Percentiles rank a stretch among this genome's conserved stretches.
Conservation (phyloP, 53 echinoderm and acorn worm species). For the Astropecten irregularis region DNA sequence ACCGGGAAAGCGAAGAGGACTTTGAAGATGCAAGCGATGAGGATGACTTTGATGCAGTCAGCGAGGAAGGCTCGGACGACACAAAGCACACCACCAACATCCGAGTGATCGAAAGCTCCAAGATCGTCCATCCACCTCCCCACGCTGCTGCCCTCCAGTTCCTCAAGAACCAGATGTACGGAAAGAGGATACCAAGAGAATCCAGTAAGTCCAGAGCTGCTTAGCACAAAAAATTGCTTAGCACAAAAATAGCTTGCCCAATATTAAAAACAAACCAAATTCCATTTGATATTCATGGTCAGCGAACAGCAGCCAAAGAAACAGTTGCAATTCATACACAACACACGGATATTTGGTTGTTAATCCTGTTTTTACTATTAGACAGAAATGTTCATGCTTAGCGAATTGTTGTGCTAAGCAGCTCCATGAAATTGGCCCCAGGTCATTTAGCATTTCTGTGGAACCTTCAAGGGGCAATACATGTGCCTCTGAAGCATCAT, state of each 20-base stretch:
- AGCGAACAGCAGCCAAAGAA: neutral
- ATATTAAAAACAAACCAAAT: too few relatives aligned
- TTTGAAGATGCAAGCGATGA: neutral
- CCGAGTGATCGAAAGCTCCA: slow-evolving; percentile 20
- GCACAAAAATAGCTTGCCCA: too few relatives aligned
- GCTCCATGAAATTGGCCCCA: too few relatives aligned
- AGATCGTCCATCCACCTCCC: slow-evolving; percentile 6
- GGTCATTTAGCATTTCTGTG: neutral
- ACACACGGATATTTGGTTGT: too few relatives aligned
- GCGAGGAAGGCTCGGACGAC: neutral
- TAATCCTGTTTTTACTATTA: too few relatives aligned
- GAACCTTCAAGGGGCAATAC: neutral
- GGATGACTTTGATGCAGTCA: neutral
- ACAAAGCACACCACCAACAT: neutral
- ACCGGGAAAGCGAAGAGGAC: too few relatives aligned
- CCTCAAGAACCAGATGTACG: slow-evolving; percentile 34
- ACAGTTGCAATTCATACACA: neutral
- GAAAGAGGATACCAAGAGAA: slow-evolving; percentile 16
- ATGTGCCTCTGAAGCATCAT: neutral
- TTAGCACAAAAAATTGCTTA: too few relatives aligned
- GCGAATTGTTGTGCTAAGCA: too few relatives aligned
- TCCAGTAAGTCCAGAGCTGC: slow-evolving; percentile 43
- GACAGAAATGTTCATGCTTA: too few relatives aligned
- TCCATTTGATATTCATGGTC: too few relatives aligned
- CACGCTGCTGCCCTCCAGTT: slow-evolving; percentile 17